phyloP scores from a whole-genome alignment of 2,888 invertebrate genomes.

The Ennomos quercinarius region DNA sequence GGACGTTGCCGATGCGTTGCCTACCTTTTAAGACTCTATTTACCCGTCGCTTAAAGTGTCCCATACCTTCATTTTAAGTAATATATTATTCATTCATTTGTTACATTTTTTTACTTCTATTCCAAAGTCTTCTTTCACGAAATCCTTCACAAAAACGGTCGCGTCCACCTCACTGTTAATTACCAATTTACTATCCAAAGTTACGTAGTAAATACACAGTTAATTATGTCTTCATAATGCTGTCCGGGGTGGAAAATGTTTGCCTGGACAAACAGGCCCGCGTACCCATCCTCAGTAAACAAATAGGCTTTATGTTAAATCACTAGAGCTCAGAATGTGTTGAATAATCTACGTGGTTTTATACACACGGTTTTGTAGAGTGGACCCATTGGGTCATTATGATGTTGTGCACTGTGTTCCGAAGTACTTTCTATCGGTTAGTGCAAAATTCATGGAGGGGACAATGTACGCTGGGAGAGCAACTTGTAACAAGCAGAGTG shows the following conservation, averaged over 20 bases:
- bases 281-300: background rate
- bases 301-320: slow-evolving; percentile 6
- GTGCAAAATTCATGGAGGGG: slow-evolving; percentile 18
- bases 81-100: too few species aligned
- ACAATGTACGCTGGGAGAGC: slow-evolving; percentile 3
- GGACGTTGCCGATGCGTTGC: too few species aligned
- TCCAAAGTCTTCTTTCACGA: slow-evolving; percentile 3
- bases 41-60: too few species aligned
- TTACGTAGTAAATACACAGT: slow-evolving; percentile 33
- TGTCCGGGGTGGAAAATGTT: slow-evolving; percentile 37
- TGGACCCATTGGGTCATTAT: slow-evolving; percentile 32
- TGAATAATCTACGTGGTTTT: too few species aligned
- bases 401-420: slow-evolving; percentile 34
- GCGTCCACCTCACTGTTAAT: slow-evolving; percentile 20
- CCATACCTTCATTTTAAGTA: too few species aligned
- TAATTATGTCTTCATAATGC: slow-evolving; percentile 44
- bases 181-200: slow-evolving; percentile 31
- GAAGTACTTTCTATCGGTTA: slow-evolving; percentile 11
- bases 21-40: too few species aligned
- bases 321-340: slow-evolving; percentile 3
- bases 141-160: slow-evolving; percentile 15
- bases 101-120: too few species aligned
- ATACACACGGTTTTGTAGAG: background rate
- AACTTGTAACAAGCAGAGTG: too few species aligned
- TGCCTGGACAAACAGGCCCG: slow-evolving; percentile 37